phyloP scores from a whole-genome alignment of 2,797 vertebrate genomes.

The Notamacropus eugenii region DNA sequence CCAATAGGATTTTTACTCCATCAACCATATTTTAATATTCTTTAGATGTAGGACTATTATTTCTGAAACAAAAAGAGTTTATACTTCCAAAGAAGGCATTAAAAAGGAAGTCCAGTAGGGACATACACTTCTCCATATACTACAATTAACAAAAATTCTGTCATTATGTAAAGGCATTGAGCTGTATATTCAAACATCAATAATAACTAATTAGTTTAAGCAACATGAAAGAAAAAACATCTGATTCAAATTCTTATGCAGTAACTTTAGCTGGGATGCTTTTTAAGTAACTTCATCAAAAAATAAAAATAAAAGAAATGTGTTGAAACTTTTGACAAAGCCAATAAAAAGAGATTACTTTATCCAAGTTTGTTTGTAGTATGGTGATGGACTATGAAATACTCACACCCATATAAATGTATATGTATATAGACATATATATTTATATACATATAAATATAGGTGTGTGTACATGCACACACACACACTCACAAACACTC shows the following conservation, averaged over 20 bases:
- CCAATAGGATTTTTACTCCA: background rate
- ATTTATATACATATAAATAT: background rate
- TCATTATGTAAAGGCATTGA: background rate
- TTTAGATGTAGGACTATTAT: background rate
- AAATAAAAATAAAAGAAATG: constrained; percentile 25
- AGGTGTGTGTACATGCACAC: too few relatives aligned
- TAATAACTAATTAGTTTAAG: background rate
- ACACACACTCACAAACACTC: too few relatives aligned
- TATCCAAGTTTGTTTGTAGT: background rate
- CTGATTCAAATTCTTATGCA: background rate
- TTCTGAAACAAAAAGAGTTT: background rate
- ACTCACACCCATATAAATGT: background rate
- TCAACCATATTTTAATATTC: background rate
- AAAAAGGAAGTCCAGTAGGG: constrained; percentile 12
- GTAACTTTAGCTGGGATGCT: background rate
- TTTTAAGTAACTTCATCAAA: background rate
- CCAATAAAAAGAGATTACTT: background rate
- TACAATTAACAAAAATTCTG: background rate
- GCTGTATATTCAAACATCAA: background rate
- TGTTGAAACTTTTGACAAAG: background rate
- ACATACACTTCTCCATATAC: background rate
- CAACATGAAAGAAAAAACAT: constrained; percentile 25
- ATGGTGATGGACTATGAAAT: background rate
- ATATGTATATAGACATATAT: background rate
- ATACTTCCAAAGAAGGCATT: background rate